Conservation (phyloP, 2,797 vertebrate genomes). For the Amblyraja radiata region DNA sequence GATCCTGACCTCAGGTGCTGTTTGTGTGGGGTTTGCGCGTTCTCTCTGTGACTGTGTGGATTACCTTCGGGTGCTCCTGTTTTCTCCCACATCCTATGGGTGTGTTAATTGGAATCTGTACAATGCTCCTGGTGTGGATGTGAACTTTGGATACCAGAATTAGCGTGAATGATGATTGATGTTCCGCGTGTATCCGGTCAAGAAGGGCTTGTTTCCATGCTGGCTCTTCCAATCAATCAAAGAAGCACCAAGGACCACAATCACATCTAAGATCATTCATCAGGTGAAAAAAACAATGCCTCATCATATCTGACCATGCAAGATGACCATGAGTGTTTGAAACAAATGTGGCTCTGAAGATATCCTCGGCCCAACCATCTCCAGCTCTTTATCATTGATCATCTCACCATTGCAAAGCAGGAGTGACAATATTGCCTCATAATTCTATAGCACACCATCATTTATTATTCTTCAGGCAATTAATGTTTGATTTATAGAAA, state of each 20-base stretch:
- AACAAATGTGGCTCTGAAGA: neutral
- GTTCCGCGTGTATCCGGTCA: too few species aligned
- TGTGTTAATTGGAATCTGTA: too few species aligned
- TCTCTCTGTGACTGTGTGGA: too few species aligned
- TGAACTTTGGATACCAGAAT: too few species aligned
- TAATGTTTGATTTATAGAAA: too few species aligned
- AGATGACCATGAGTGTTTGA: neutral
- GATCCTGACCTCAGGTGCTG: too few species aligned
- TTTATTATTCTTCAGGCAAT: neutral
- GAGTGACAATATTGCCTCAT: neutral
- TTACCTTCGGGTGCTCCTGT: too few species aligned
- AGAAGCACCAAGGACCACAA: neutral
- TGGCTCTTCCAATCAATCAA: neutral
- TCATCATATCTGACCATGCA: neutral
- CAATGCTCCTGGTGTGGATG: too few species aligned
- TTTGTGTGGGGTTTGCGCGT: too few species aligned
- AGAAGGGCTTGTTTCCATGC: too few species aligned
- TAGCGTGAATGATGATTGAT: too few species aligned
- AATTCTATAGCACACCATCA: neutral
- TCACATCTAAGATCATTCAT: neutral
- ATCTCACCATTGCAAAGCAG: neutral
- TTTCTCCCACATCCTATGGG: too few species aligned
- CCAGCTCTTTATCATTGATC: neutral
- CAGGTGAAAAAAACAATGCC: neutral
- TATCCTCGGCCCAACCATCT: neutral